A percentile compares a stretch with the other conserved stretches of the same genome.
phyloP scores from a whole-genome alignment of 1,140 invertebrate species.

The Bombyx mandarina region DNA sequence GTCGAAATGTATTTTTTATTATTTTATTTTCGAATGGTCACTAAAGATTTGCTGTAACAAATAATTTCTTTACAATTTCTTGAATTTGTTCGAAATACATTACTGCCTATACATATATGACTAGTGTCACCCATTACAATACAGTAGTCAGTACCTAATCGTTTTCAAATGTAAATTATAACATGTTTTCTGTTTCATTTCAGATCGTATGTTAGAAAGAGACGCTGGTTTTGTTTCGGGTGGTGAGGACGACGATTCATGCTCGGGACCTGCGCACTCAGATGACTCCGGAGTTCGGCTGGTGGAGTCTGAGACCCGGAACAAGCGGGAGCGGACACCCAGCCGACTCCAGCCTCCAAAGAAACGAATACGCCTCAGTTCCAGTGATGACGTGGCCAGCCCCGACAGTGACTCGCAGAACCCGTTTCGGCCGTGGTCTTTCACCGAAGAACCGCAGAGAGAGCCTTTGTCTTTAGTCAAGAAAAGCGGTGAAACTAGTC shows the following conservation, averaged over 20 bases:
- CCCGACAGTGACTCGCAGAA: conserved; percentile 47
- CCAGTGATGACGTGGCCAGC: conserved; percentile 49
- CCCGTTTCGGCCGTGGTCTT: conserved; percentile 60
- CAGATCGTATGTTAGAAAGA: conserved; percentile 71
- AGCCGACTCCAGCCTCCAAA: conserved; percentile 78
- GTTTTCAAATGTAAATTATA: too few relatives aligned
- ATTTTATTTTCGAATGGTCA: too few relatives aligned
- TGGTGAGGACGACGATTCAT: conserved; percentile 78
- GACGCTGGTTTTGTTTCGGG: conserved; percentile 82
- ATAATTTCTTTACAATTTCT: too few relatives aligned
- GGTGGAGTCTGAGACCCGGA: conserved; percentile 72
- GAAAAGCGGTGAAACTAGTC: conserved; percentile 41
- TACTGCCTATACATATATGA: too few relatives aligned
- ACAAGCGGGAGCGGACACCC: conserved; percentile 81
- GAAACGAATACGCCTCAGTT: conserved; percentile 75
- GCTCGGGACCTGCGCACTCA: conserved; percentile 76
- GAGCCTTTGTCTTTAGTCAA: conserved; percentile 49
- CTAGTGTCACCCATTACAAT: too few relatives aligned
- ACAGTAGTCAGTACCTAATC: too few relatives aligned
- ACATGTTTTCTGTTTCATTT: conserved; percentile 28
- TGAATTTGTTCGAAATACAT: too few relatives aligned
- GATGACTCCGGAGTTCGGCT: conserved; percentile 83
- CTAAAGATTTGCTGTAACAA: too few relatives aligned
- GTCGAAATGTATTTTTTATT: too few relatives aligned
- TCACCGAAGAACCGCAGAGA: conserved; percentile 60